phyloP scores from a whole-genome alignment of 2,888 invertebrate genomes.

The Pasiphila rectangulata region DNA sequence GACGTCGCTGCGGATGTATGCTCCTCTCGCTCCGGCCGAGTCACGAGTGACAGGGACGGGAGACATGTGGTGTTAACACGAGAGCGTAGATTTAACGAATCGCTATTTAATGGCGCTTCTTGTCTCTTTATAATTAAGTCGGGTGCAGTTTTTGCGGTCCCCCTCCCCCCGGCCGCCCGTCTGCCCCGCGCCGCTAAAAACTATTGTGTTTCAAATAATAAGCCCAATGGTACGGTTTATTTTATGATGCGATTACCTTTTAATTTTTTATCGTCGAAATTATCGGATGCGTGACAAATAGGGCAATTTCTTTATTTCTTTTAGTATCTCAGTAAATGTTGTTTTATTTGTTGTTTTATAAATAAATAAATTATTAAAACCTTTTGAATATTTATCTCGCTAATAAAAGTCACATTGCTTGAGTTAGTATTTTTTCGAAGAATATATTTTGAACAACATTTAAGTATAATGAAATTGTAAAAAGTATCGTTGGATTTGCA shows the following conservation, averaged over 20 bases:
- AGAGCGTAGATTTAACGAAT: slow-evolving; percentile 80
- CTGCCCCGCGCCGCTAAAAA: slow-evolving; percentile 45
- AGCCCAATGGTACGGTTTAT: slow-evolving; percentile 49
- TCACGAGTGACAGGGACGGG: slow-evolving; percentile 46
- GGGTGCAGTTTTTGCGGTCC: slow-evolving; percentile 78
- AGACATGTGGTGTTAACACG: slow-evolving; percentile 70
- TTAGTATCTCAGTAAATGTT: neutral
- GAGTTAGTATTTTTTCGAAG: no score
- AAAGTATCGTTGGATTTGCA: no score
- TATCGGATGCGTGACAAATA: slow-evolving; percentile 15
- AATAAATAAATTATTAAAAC: no score
- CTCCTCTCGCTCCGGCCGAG: slow-evolving; percentile 44
- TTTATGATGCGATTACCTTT: slow-evolving; percentile 42
- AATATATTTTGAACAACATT: no score
- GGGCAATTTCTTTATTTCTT: slow-evolving; percentile 2
- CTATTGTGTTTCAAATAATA: slow-evolving; percentile 66
- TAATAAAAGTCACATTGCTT: no score
- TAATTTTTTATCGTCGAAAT: slow-evolving; percentile 24
- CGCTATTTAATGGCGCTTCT: slow-evolving; percentile 80
- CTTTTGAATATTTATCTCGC: no score
- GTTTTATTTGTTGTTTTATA: no score
- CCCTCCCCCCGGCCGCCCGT: slow-evolving; percentile 38
- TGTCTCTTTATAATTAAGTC: slow-evolving; percentile 82
- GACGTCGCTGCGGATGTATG: slow-evolving; percentile 72
- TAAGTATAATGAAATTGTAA: no score